These are phyloP conservation scores for Leptinotarsa texana DNA, from an alignment of 1,140 invertebrate genomes.

Conservation along the genomic window DNA sequence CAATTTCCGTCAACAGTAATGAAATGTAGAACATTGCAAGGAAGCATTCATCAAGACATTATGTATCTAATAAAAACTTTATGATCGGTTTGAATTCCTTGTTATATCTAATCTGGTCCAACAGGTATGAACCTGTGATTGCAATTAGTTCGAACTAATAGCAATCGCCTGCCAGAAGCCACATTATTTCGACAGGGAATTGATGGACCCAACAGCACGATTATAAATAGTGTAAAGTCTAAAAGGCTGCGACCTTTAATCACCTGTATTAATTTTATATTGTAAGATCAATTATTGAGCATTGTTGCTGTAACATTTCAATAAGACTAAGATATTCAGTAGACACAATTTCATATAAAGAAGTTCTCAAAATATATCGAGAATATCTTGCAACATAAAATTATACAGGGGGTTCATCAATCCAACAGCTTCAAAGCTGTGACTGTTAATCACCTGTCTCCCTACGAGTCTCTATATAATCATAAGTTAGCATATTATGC, in stretches of 20 bases:
- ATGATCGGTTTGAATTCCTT: background rate
- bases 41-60: background rate
- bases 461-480: constrained; percentile 40
- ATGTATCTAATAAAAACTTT: background rate
- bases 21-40: constrained; percentile 4
- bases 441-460: constrained; percentile 49
- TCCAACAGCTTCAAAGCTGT: constrained; percentile 50
- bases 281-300: background rate
- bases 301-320: too few species aligned
- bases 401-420: constrained; percentile 49
- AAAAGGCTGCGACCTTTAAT: constrained; percentile 39
- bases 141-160: constrained; percentile 17
- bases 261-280: constrained; percentile 37
- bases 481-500: constrained; percentile 24
- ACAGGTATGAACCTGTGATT: constrained; percentile 39
- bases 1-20: background rate
- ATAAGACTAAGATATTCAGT: too few species aligned
- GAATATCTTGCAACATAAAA: constrained; percentile 17
- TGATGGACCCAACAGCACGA: constrained; percentile 42
- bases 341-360: background rate
- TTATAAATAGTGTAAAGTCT: background rate
- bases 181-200: constrained; percentile 41
- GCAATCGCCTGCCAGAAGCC: constrained; percentile 40
- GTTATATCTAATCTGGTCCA: constrained; percentile 26
- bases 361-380: background rate